These are phyloP conservation scores for Diprion similis DNA, from an alignment of 1,140 invertebrate species.

Conservation along the genomic window DNA sequence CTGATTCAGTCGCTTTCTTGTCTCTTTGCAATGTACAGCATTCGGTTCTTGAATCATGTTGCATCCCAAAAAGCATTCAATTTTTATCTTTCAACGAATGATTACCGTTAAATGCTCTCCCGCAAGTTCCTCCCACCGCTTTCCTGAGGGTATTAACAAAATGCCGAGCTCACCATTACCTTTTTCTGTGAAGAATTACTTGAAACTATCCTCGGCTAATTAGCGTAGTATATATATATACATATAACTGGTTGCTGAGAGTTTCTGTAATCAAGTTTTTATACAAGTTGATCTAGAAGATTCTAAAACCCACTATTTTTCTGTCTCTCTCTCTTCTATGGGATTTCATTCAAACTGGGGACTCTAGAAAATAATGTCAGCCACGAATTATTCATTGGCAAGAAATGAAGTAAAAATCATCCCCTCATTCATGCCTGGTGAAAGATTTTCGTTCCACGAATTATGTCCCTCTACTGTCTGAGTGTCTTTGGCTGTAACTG, in stretches of 20 bases:
- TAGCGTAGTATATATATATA: neutral
- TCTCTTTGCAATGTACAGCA: no score
- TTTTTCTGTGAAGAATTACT: neutral
- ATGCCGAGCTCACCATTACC: neutral
- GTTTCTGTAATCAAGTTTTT: neutral
- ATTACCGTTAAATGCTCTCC: constrained; percentile 4
- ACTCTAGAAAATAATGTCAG: no score
- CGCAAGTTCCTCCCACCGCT: neutral
- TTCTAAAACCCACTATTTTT: neutral
- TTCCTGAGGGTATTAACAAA: neutral
- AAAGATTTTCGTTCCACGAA: no score
- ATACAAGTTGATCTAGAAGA: neutral
- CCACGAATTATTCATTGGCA: no score
- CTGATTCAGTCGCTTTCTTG: no score
- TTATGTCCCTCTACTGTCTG: no score
- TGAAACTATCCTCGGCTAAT: constrained; percentile 9
- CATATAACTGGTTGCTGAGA: neutral
- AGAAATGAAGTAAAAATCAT: no score
- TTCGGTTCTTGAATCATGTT: neutral
- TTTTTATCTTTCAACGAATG: neutral
- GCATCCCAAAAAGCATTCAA: neutral
- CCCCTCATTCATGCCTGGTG: no score
- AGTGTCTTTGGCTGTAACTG: constrained; percentile 15
- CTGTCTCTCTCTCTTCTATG: neutral
- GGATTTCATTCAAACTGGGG: neutral